phyloP scores from a whole-genome alignment of 2,113 vertebrate species.

The Gyps fulvus region DNA sequence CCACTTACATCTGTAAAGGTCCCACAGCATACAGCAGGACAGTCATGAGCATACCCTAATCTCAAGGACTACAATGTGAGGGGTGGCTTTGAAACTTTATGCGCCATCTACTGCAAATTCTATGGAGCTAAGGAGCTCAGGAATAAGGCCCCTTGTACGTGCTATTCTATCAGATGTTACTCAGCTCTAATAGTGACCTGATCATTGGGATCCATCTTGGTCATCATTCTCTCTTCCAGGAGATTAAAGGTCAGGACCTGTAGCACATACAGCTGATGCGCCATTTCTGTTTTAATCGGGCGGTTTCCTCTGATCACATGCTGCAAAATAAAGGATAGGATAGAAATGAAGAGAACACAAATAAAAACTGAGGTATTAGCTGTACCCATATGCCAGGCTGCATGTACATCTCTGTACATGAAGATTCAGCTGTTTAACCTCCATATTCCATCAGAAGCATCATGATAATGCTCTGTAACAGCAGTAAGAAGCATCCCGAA shows the following conservation, averaged over 20 bases:
- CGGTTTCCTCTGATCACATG: slow-evolving; percentile 95
- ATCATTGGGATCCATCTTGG: slow-evolving; percentile 98
- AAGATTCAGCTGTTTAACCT: not conserved
- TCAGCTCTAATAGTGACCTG: slow-evolving; percentile 74
- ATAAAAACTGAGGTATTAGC: not conserved
- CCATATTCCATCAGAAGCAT: not conserved
- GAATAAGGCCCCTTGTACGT: not conserved
- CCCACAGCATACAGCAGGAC: not conserved
- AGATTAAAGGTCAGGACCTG: slow-evolving; percentile 98
- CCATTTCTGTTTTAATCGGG: slow-evolving; percentile 99
- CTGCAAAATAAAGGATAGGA: slow-evolving; percentile 64
- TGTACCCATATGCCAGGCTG: not conserved
- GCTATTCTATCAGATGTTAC: not conserved
- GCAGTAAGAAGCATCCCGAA: not conserved
- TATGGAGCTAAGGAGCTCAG: not conserved
- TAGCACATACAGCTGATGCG: slow-evolving; percentile 96
- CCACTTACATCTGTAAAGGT: not conserved
- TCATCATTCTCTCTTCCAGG: slow-evolving; percentile 98
- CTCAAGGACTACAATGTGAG: not conserved
- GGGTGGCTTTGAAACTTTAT: not conserved
- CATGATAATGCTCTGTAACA: not conserved
- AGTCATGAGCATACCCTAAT: not conserved
- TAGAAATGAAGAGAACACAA: not conserved
- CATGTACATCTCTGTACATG: not conserved
- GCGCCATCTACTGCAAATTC: not conserved